Conservation (phyloP, 2,797 vertebrate genomes). For the Masticophis lateralis region DNA sequence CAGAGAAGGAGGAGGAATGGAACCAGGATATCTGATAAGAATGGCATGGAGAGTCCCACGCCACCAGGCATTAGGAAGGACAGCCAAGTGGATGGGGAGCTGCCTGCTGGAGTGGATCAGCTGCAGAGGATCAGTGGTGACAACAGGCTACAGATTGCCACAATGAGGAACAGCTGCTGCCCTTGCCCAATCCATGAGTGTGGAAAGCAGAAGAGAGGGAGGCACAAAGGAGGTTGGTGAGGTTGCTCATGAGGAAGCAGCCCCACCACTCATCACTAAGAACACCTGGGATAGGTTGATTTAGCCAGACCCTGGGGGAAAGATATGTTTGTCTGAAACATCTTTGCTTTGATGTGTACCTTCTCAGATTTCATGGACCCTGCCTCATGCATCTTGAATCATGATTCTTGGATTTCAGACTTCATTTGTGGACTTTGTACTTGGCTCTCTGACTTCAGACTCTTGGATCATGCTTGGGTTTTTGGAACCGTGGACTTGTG, state of each 20-base stretch:
- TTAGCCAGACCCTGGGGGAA: background rate
- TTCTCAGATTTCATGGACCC: background rate
- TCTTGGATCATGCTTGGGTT: background rate
- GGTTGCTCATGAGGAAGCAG: background rate
- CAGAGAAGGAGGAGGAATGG: background rate
- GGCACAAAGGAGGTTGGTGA: background rate
- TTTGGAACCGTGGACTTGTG: background rate
- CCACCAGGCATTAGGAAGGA: background rate
- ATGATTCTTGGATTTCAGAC: background rate
- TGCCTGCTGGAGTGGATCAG: background rate
- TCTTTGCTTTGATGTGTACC: background rate
- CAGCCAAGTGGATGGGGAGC: background rate
- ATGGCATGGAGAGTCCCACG: background rate
- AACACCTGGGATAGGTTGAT: background rate
- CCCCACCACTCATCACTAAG: background rate
- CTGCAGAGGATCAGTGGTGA: background rate
- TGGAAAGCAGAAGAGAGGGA: background rate
- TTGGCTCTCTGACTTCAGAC: background rate
- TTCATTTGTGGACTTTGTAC: background rate
- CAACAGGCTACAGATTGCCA: background rate
- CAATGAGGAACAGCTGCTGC: background rate
- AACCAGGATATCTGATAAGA: background rate
- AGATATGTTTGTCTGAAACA: background rate
- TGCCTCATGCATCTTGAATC: background rate
- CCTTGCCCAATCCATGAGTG: background rate